Percentiles rank a stretch among this genome's conserved stretches.
Conservation (phyloP, 2,113 vertebrate species). For the Festucalex cinctus region DNA sequence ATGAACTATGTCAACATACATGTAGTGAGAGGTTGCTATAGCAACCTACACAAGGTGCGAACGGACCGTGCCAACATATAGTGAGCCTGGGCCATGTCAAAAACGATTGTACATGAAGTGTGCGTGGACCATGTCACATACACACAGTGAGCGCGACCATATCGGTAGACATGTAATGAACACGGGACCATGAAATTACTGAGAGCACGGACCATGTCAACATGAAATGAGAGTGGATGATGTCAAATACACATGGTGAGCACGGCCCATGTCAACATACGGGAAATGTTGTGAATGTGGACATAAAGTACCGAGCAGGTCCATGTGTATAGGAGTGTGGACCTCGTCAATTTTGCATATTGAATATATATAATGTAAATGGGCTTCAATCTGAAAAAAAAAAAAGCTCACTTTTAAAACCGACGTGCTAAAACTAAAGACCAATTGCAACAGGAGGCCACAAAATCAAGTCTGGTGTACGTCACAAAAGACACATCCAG, state of each 20-base stretch:
- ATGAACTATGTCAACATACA: too few relatives aligned
- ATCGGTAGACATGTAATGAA: not conserved
- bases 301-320: not conserved
- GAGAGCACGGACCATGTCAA: not conserved
- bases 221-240: not conserved
- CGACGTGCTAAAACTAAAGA: not conserved
- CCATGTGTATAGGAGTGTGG: not conserved
- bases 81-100: not conserved
- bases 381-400: not conserved
- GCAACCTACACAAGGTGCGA: too few relatives aligned
- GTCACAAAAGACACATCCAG: not conserved
- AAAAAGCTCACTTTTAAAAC: not conserved
- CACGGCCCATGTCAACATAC: not conserved
- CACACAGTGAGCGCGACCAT: not conserved
- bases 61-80: not conserved
- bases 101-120: too few relatives aligned
- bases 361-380: not conserved
- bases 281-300: not conserved
- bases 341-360: not conserved
- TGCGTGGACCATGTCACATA: not conserved
- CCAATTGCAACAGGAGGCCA: not conserved
- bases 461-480: not conserved
- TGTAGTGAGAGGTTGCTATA: too few relatives aligned
- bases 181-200: not conserved
- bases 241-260: not conserved